Conservation (phyloP, 2,113 vertebrate genomes). For the Pelecanoides urinatrix region DNA sequence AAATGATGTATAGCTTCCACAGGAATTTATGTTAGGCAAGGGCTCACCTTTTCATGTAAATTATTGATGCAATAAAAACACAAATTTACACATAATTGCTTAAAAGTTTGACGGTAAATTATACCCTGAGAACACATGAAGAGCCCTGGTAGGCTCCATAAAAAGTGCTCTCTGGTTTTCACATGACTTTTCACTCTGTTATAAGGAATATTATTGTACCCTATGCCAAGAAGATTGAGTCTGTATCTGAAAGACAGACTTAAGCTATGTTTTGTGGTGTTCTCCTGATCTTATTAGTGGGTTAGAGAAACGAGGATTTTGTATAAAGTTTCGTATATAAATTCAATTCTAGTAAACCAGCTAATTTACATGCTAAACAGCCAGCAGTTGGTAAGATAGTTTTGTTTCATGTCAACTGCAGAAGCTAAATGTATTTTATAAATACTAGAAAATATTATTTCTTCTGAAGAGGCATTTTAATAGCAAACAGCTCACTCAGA, state of each 20-base stretch:
- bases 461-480: not conserved
- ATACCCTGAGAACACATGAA: not conserved
- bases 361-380: constrained; percentile 29
- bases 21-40: not conserved
- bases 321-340: constrained; percentile 40
- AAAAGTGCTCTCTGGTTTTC: not conserved
- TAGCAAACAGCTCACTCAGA: not conserved
- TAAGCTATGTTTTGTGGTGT: constrained; percentile 59
- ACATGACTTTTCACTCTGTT: not conserved
- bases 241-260: constrained; percentile 19
- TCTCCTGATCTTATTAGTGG: constrained; percentile 57
- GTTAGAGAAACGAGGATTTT: constrained; percentile 57
- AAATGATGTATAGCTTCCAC: not conserved
- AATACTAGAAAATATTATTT: not conserved
- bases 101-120: not conserved
- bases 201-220: not conserved
- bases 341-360: constrained; percentile 41
- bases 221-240: not conserved
- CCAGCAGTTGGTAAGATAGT: not conserved
- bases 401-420: not conserved
- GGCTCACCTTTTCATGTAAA: not conserved
- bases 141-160: not conserved
- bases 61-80: not conserved
- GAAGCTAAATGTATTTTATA: constrained; percentile 29
- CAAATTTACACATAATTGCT: not conserved